Conservation (phyloP, 2,888 invertebrate genomes). For the Cerastis rubricosa region DNA sequence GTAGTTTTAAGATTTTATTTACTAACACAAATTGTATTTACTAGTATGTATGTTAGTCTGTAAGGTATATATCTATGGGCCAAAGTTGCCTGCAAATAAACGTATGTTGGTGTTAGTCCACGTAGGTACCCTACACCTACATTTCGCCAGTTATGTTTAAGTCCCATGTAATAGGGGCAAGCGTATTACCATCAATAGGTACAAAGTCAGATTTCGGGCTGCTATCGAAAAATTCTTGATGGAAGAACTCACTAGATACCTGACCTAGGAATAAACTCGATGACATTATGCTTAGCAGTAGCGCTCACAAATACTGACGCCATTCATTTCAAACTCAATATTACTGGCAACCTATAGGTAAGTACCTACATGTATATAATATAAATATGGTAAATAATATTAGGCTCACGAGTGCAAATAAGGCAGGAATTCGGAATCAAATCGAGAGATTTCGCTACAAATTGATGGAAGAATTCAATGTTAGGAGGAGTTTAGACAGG, state of each 20-base stretch:
- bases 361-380: background rate
- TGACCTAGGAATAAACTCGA: background rate
- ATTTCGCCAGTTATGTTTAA: background rate
- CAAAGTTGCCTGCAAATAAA: too few relatives aligned
- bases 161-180: background rate
- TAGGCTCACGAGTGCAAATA: slow-evolving; percentile 31
- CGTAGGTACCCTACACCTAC: too few relatives aligned
- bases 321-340: background rate
- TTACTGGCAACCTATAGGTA: background rate
- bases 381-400: slow-evolving; percentile 28
- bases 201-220: background rate
- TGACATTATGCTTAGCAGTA: background rate
- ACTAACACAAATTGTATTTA: too few relatives aligned
- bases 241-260: background rate
- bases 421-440: slow-evolving; percentile 61
- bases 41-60: too few relatives aligned
- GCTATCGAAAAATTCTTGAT: background rate
- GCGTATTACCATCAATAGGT: background rate
- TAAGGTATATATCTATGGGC: too few relatives aligned
- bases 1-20: too few relatives aligned
- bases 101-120: too few relatives aligned
- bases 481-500: slow-evolving; percentile 33
- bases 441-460: slow-evolving; percentile 66
- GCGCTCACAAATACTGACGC: background rate
- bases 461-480: slow-evolving; percentile 59